phyloP scores from a whole-genome alignment of 2,888 invertebrate species.

The Notocelia uddmanniana region DNA sequence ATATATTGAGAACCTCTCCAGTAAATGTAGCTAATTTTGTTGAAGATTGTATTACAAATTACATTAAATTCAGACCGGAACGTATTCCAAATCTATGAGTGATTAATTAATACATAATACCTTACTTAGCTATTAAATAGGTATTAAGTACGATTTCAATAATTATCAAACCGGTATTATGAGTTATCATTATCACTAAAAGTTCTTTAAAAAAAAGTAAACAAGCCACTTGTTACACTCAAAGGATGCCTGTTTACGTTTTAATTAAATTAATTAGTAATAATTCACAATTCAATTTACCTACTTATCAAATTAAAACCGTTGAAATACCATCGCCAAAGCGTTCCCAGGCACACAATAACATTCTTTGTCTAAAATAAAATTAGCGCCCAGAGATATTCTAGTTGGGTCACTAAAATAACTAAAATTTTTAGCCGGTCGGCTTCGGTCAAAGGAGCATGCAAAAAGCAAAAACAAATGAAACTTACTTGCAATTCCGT shows the following conservation, averaged over 20 bases:
- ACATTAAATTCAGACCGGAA: not conserved
- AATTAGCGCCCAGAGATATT: constrained; percentile 48
- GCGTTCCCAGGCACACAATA: constrained; percentile 37
- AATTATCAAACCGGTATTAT: not conserved
- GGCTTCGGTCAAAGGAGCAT: constrained; percentile 57
- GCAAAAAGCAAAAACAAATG: constrained; percentile 68
- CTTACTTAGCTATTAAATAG: not conserved
- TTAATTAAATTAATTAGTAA: constrained; percentile 12
- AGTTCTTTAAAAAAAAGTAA: constrained; percentile 1
- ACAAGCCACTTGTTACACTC: too few species aligned
- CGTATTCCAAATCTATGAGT: not conserved
- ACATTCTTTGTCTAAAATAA: constrained; percentile 33
- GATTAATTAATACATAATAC: too few species aligned
- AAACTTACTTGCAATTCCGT: constrained; percentile 77
- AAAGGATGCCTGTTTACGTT: not conserved
- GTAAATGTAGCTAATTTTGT: too few species aligned
- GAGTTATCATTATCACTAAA: not conserved
- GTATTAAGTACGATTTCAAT: not conserved
- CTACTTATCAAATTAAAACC: constrained; percentile 11
- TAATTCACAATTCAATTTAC: constrained; percentile 12
- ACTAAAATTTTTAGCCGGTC: constrained; percentile 70
- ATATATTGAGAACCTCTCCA: too few species aligned
- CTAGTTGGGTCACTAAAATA: constrained; percentile 59
- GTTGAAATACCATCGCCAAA: constrained; percentile 18
- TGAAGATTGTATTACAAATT: not conserved